Conservation (phyloP, 2,113 vertebrate species). For the Gallinago jamesoni region DNA sequence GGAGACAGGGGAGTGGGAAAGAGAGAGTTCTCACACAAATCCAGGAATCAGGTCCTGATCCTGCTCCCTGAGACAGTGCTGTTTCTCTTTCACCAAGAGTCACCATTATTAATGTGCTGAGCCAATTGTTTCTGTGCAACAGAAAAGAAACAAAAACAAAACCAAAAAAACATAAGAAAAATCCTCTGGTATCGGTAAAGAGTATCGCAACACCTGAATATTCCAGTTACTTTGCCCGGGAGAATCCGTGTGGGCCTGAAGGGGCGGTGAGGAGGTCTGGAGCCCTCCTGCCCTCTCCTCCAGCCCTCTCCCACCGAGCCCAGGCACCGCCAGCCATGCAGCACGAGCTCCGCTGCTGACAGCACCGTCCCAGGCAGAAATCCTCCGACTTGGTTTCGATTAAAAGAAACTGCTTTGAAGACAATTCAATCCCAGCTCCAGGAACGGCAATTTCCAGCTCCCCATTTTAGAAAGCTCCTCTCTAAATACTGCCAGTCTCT, state of each 20-base stretch:
- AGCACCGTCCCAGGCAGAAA: neutral
- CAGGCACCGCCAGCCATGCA: neutral
- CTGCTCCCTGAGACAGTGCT: neutral
- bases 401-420: conserved; percentile 1
- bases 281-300: neutral
- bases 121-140: neutral
- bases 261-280: neutral
- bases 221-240: neutral
- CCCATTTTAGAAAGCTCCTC: neutral
- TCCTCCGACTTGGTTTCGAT: neutral
- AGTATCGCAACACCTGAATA: neutral
- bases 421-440: neutral
- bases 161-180: neutral
- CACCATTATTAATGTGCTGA: neutral
- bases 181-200: neutral
- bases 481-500: neutral
- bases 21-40: neutral
- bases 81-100: neutral
- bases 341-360: accelerated
- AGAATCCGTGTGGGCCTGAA: neutral
- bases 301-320: neutral
- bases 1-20: neutral
- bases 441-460: neutral
- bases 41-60: neutral
- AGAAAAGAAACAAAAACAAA: neutral